Conservation (phyloP, 1,140 invertebrate genomes). For the Drosophila biarmipes region DNA sequence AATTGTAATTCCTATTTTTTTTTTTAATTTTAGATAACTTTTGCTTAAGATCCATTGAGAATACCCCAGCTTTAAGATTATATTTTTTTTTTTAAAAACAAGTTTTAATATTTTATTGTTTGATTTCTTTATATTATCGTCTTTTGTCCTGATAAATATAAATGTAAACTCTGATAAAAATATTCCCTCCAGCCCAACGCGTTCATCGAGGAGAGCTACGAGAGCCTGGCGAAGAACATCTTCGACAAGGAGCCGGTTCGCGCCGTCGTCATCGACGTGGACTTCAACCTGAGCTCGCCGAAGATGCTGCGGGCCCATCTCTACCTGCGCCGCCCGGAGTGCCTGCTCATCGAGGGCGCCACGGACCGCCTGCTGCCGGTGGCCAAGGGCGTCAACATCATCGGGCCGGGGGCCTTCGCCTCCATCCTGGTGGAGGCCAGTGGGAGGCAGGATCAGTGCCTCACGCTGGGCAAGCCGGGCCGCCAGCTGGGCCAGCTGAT, state of each 20-base stretch:
- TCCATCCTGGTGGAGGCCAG: constrained; percentile 84
- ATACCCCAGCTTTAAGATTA: too few relatives aligned
- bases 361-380: constrained; percentile 85
- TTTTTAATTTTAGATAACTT: too few relatives aligned
- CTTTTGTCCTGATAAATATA: too few relatives aligned
- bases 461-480: constrained; percentile 86
- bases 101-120: too few relatives aligned
- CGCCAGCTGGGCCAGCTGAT: constrained; percentile 84
- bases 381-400: constrained; percentile 56
- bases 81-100: too few relatives aligned
- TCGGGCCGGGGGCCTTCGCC: constrained; percentile 85
- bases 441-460: constrained; percentile 71
- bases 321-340: constrained; percentile 85
- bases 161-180: too few relatives aligned
- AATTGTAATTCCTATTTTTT: too few relatives aligned
- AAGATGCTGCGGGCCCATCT: constrained; percentile 85
- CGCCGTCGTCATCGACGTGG: constrained; percentile 86
- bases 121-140: too few relatives aligned
- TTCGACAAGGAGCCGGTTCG: constrained; percentile 84
- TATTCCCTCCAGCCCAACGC: constrained; percentile 78
- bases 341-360: constrained; percentile 85
- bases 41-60: too few relatives aligned
- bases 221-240: constrained; percentile 75
- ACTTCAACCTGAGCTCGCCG: constrained; percentile 84
- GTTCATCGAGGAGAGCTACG: constrained; percentile 75